These are phyloP conservation scores for Rapana venosa DNA, from an alignment of 2,888 invertebrate genomes.

Conservation along the genomic window DNA sequence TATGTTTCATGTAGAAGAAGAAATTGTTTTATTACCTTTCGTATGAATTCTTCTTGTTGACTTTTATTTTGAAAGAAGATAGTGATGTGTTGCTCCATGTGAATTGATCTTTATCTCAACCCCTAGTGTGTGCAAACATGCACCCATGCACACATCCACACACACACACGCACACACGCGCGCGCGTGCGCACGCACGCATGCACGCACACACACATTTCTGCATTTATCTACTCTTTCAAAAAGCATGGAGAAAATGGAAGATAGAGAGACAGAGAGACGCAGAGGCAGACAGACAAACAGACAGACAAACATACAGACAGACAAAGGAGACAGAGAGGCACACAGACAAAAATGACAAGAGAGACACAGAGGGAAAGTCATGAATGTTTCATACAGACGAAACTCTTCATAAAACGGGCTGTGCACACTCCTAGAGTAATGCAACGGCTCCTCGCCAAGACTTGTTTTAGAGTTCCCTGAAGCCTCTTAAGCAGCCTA, in stretches of 20 bases:
- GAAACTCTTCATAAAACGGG: background rate
- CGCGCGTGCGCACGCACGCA: no score
- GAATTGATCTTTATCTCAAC: background rate
- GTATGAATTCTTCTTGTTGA: no score
- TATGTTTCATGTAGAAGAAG: background rate
- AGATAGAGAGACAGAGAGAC: background rate
- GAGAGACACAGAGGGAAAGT: background rate
- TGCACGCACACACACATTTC: background rate
- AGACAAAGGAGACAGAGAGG: background rate
- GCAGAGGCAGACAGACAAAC: background rate
- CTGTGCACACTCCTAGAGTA: no score
- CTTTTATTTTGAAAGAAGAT: no score
- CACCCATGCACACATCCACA: background rate
- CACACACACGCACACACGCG: no score
- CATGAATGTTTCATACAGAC: background rate
- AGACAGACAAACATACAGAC: background rate
- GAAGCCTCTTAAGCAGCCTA: no score
- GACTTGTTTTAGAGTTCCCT: no score
- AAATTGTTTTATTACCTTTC: background rate
- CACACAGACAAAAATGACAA: background rate
- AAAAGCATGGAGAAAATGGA: background rate
- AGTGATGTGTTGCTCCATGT: background rate
- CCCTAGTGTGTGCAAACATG: background rate
- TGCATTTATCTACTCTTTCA: background rate
- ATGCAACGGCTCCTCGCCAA: no score